Percentiles rank a stretch among this genome's conserved stretches.
phyloP scores from a whole-genome alignment of 2,888 invertebrate genomes.

The Dexiosoma caninum region DNA sequence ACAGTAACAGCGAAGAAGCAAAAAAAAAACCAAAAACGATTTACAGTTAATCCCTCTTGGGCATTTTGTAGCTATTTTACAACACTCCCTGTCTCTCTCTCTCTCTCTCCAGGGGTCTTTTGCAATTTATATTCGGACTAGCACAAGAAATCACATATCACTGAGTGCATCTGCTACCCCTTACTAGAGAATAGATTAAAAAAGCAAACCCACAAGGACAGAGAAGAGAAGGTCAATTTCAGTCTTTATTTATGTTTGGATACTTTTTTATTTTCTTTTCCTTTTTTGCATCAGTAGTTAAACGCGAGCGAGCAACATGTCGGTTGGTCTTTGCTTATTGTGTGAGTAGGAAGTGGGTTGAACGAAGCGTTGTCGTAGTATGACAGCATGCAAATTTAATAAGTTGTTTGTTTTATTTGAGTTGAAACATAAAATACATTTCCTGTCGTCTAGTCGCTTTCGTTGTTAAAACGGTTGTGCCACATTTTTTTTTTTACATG shows the following conservation, averaged over 20 bases:
- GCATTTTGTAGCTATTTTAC: conserved; percentile 73
- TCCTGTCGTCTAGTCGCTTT: conserved; percentile 73
- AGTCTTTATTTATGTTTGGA: conserved; percentile 19
- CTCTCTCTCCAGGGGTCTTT: neutral
- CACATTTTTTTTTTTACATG: neutral
- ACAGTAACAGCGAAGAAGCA: neutral
- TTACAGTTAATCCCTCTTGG: conserved; percentile 76
- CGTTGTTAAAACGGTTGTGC: conserved; percentile 5
- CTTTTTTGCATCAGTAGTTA: neutral
- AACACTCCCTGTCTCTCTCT: neutral
- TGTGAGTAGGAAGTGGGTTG: conserved; percentile 11
- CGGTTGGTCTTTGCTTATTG: conserved; percentile 50
- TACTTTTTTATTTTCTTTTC: neutral
- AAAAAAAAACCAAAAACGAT: conserved; percentile 67
- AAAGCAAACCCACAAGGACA: too few relatives aligned
- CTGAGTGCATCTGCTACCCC: neutral
- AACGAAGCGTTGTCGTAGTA: neutral
- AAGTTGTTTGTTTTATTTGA: conserved; percentile 62
- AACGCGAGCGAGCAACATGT: conserved; percentile 66
- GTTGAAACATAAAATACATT: conserved; percentile 75
- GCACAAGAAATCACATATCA: conserved; percentile 41
- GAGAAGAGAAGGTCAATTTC: conserved; percentile 42
- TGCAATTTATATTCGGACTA: conserved; percentile 22
- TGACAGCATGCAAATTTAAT: conserved; percentile 76
- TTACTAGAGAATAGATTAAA: neutral